Base-by-base conservation (phyloP, 1,140 invertebrate species). In the Lordiphosa clarofinis region DNA sequence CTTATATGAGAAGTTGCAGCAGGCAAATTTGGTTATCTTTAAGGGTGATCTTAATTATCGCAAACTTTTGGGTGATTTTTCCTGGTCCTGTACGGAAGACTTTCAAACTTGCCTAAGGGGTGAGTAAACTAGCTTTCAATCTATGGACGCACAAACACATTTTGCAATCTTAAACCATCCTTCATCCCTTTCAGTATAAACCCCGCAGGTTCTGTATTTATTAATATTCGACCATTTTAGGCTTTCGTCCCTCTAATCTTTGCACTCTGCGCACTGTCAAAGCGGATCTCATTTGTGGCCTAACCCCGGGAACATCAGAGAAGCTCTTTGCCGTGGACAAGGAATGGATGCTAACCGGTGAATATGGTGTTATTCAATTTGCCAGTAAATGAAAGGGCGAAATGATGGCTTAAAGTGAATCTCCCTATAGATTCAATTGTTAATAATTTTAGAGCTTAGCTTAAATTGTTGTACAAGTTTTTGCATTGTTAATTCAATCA, bases 31-130 rank as follows among this genome's bases (percentile, higher is more conserved):
- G 3, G 73, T 97, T 0, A 92, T 99, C 72, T 97, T 99, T 89
- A 99, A 99, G 91, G 98, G 98, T 1, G 96, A 99, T 88, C 90
- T 99, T 2, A 99, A 99, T 90, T 99, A 99, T 89, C 90, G 97
- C 43, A 99, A 99, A 91, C 90, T 99, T 24, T 89, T 98, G 12
- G 95, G 94, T 0, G 98, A 99, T 88, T 92, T 93, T 43, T 94
- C 95, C 65, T 99, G 97, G 95, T 90, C 93, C 19, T 90, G 92
- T 3, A 92, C 91, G 0, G 94, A 93, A 4, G 84, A 91, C 4
- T 97, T 98, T 75, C 88, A 90, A 19, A 72, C 89, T 10, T 93
- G 94, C 39, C 75, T 99, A 4, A 91, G 93, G 82, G 95, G 93
- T 86, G 56, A 63, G 56, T 61, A 28, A 47, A 15, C 8, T 15